Percentiles rank a stretch among this genome's conserved stretches.
Evolutionary conservation across 2,797 vertebrate species (phyloP).

Genomic region (Spea hammondii): DNA sequence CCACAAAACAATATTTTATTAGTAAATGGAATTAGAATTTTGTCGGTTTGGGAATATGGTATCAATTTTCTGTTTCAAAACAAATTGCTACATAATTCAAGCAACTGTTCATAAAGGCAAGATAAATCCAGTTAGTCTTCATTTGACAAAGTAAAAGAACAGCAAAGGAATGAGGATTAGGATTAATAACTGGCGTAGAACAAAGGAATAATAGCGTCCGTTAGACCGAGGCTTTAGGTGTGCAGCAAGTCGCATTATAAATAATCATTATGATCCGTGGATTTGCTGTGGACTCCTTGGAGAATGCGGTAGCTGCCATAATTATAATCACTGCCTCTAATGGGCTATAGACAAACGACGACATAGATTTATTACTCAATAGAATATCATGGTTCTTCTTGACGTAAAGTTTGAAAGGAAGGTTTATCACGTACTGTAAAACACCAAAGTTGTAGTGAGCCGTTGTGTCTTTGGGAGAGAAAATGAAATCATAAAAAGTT

Average conservation of each 20-base stretch:
- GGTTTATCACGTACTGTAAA: not conserved
- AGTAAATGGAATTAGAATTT: not conserved
- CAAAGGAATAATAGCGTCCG: slow-evolving; percentile 7
- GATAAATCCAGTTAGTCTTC: slow-evolving; percentile 18
- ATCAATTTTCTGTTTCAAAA: slow-evolving; percentile 8
- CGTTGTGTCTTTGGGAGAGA: no score
- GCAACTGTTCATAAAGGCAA: slow-evolving; percentile 19
- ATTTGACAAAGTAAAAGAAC: not conserved
- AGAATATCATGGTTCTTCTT: not conserved
- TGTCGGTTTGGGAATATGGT: not conserved
- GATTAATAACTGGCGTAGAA: slow-evolving; percentile 17
- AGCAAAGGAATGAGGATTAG: not conserved
- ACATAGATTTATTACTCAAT: slow-evolving; percentile 18
- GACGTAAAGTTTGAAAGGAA: slow-evolving; percentile 8
- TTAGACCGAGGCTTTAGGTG: not conserved
- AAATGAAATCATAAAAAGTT: no score
- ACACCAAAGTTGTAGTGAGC: not conserved
- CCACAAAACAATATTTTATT: not conserved
- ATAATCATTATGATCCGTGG: slow-evolving; percentile 29
- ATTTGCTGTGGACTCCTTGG: slow-evolving; percentile 8
- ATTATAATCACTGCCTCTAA: slow-evolving; percentile 25
- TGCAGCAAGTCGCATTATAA: not conserved
- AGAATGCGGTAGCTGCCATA: slow-evolving; percentile 32
- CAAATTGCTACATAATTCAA: not conserved
- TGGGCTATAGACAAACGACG: slow-evolving; percentile 22